Base-by-base conservation (phyloP, 1,140 invertebrate species). In the Campoletis sonorensis region DNA sequence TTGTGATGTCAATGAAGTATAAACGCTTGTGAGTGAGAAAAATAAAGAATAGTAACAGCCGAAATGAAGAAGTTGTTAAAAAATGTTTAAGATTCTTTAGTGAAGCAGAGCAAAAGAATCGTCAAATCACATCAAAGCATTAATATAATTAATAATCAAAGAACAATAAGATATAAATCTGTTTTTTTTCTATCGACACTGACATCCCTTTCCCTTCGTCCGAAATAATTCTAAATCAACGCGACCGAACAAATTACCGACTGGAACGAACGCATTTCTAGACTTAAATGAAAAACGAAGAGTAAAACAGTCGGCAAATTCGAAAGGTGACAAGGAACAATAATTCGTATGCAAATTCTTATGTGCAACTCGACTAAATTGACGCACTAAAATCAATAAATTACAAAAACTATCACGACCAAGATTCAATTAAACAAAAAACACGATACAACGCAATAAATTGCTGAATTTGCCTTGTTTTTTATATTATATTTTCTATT, bases 1-100 rank as follows among this genome's bases (percentile, higher is more conserved):
- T 67, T 27, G 61, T 15, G 61, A 67, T 58, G 18, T 58, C 61
- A 67, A 67, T 67, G 18, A 67, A 26, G 61, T 67, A 26, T 67
- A 13, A n/a, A 58, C 21, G 18, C 8, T 21, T 58, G 54, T 23
- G 54, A n/a, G 21, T 58, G 18, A 3, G 54, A 58, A n/a, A 58
- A n/a, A n/a, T 45, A 58, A 7, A n/a, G 61, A 67, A 27, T 26
- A 67, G 10, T 4, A 67, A 67, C 1, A n/a, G 61, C 40, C 40
- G 13, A 45, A 45, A 11, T 10, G 11, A 45, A 45, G 11, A 1
- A 45, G 40, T 10, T 4, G 23, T 30, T 4, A 4, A 54, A 54
- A 54, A 54, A 54, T 54, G 4, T 18, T 7, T 15, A 15, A 54
- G 51, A 54, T 54, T 54, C 51, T 4, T 54, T 16, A 54, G 54